Base-by-base conservation (phyloP, 2,888 invertebrate genomes). In the Orgyia antiqua region DNA sequence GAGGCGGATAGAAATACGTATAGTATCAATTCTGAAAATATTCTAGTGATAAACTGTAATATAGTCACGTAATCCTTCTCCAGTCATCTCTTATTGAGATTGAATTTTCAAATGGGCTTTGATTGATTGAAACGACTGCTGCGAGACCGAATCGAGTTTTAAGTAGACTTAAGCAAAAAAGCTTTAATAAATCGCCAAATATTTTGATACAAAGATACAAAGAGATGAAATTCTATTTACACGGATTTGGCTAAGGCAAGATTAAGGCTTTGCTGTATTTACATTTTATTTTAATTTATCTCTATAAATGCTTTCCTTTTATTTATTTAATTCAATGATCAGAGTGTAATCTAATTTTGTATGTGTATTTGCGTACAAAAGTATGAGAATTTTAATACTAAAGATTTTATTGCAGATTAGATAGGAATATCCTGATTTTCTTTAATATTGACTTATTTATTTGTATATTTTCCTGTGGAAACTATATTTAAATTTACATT, bases 71-170 rank as follows among this genome's bases (percentile, higher is more conserved):
- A 78, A 77, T 73, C 73, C 72, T 72, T 67, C 70, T 67, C 58
- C 66, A 68, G 68, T 73, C 73, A 71, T 76, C 68, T 73, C 67
- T 68, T 76, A 72, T 73, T 74, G 59, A 63, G 64, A 79, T 70
- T 74, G 78, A 80, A 80, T 72, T 75, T 76, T 76, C 78, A 80
- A 80, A 74, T 62, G 70, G 64, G 66, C 70, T 64, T 63, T 75
- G 80, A 83, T 82, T 83, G 82, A 84, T 83, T 73, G 78, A 70
- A 77, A 69, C 69, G 74, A 68, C 62, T 64, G 62, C 63, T 58
- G 51, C 55, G 51, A 49, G 64, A 56, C 67, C 45, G 68, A 66
- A 76, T 76, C 73, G 82, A 73, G 71, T 75, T 71, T 73, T 74
- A 78, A 82, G 73, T 70, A 73, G 75, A 69, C 64, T 68, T 64